Base-by-base conservation (phyloP, 2,797 vertebrate genomes). In the Pseudochaenichthys georgianus region DNA sequence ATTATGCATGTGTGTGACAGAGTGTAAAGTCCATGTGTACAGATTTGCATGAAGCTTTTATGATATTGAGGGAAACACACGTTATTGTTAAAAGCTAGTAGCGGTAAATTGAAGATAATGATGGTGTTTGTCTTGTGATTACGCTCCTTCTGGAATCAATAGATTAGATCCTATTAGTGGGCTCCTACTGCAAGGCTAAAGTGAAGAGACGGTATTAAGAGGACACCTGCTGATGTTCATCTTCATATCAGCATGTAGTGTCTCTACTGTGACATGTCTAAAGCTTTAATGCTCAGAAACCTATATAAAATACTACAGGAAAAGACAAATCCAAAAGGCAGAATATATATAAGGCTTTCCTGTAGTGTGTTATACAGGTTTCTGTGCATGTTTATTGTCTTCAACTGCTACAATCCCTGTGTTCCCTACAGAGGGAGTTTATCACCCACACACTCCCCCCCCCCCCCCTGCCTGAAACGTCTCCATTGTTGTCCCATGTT, bases 1-100 rank as follows among this genome's bases (percentile, higher is more conserved):
- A 38, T 13, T 38, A 16, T 59, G 51, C 57, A 50, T 31, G 23
- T 54, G 48, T 66, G 54, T 57, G 46, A 51, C 48, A 61, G 13
- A 23, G 64, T 51, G 58, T 61, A 81, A 66, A 70, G 66, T 80
- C 51, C 53, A 66, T 15, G 1, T 73, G 72, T 59, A 5, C 19
- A 67, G 42, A 13, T 86, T 59, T 72, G 28, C 54, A 66, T 52
- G 13, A 19, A 2, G 2, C 3, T 59, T 70, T 70, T 69, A 53
- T 62, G 13, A 10, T 52, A 21, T 62, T 63, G 46, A 46, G 13
- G 31, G 53, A 16, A 10, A 46, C n/a, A 65, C 6, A 23, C 13
- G 43, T 15, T 16, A 17, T 41, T 64, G 17, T 62, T 45, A 45
- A n/a, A 64, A 75, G 38, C 3, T 51, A 15, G 7, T 52, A 42